Conservation (phyloP, 2,113 vertebrate genomes). For the Catharus minimus region DNA sequence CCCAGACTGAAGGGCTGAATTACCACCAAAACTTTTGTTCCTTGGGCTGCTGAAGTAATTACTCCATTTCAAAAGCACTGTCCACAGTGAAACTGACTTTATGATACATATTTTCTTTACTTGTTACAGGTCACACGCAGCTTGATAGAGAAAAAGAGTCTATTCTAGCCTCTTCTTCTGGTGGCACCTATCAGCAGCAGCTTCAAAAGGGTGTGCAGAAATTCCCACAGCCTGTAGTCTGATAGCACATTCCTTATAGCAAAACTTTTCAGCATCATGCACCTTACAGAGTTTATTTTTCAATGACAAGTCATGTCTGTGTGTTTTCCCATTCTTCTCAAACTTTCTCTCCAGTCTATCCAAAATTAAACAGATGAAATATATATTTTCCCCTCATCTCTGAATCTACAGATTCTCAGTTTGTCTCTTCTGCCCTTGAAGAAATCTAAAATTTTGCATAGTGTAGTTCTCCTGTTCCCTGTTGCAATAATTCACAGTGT, state of each 20-base stretch:
- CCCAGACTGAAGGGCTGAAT: neutral
- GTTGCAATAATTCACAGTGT: neutral
- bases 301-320: rapidly evolving
- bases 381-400: neutral
- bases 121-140: neutral
- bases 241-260: neutral
- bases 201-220: neutral
- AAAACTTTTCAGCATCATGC: neutral
- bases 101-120: neutral
- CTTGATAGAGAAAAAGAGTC: neutral
- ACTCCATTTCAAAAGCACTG: neutral
- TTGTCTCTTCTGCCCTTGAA: neutral
- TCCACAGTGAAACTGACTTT: neutral
- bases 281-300: neutral
- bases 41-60: neutral
- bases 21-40: neutral
- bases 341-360: neutral
- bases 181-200: neutral
- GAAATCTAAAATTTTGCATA: neutral
- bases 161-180: neutral
- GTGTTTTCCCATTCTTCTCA: neutral
- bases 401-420: neutral
- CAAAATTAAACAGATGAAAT: neutral
- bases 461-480: neutral
- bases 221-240: neutral